Evolutionary conservation across 2,888 invertebrate genomes (phyloP).

Genomic region (Drosophila basisetae): DNA sequence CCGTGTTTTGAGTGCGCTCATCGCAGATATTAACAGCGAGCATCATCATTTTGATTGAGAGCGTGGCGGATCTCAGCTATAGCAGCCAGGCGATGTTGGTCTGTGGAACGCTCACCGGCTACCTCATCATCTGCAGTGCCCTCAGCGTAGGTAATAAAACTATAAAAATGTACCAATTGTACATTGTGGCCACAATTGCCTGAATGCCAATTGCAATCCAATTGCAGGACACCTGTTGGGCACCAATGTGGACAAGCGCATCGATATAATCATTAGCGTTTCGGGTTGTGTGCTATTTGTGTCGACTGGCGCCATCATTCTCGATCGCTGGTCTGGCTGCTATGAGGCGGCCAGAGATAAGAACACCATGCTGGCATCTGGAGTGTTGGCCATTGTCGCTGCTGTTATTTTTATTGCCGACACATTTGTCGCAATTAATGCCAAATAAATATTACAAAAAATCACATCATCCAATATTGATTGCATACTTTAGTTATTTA

Average conservation of each 20-base stretch:
- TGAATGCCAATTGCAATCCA: conserved; percentile 16
- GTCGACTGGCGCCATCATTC: conserved; percentile 72
- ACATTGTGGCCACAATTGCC: neutral
- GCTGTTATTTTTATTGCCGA: conserved; percentile 76
- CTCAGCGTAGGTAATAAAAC: conserved; percentile 75
- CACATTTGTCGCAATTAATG: conserved; percentile 70
- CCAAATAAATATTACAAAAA: conserved; percentile 38
- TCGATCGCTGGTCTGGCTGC: conserved; percentile 71
- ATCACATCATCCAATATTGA: neutral
- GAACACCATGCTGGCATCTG: conserved; percentile 67
- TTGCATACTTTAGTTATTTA: neutral
- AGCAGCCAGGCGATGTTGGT: conserved; percentile 81
- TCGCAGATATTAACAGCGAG: conserved; percentile 70
- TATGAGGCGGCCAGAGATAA: conserved; percentile 57
- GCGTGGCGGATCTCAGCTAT: conserved; percentile 70
- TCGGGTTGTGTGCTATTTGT: conserved; percentile 74
- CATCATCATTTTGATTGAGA: conserved; percentile 76
- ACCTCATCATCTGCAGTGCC: conserved; percentile 74
- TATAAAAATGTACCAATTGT: neutral
- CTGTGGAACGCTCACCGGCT: conserved; percentile 79
- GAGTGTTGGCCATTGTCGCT: conserved; percentile 69
- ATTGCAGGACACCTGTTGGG: conserved; percentile 73
- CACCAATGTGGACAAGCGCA: conserved; percentile 73
- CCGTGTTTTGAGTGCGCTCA: conserved; percentile 32
- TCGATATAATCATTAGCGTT: conserved; percentile 75